Evolutionary conservation across 1,140 invertebrate species (phyloP).

Genomic region (Neodiprion pinetum): DNA sequence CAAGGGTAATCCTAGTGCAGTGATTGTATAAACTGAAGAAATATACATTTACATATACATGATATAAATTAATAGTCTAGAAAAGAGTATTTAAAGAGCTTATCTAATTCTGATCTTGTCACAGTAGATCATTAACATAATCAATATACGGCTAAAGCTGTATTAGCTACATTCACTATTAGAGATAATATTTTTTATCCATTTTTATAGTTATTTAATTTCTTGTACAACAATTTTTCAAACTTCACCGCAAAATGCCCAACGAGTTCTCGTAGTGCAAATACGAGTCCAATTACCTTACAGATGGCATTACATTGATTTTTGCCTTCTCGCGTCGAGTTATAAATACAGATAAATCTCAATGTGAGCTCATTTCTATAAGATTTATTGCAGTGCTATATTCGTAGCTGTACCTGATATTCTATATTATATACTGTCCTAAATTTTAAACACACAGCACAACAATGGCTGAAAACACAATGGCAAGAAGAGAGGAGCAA

Average conservation of each 20-base stretch:
- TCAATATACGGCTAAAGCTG: not conserved
- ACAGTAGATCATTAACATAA: not conserved
- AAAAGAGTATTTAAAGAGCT: conserved; percentile 1
- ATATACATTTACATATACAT: no score
- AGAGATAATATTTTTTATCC: not conserved
- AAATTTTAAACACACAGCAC: conserved; percentile 3
- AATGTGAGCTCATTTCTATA: no score
- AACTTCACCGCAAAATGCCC: not conserved
- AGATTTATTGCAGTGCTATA: not conserved
- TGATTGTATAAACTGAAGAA: no score
- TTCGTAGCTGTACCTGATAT: not conserved
- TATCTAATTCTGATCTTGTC: not conserved
- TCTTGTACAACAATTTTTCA: not conserved
- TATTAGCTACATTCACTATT: conserved; percentile 1
- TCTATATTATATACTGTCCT: not conserved
- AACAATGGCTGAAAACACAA: conserved; percentile 1
- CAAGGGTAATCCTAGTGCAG: no score
- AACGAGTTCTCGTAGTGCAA: no score
- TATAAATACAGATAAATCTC: no score
- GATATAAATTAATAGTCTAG: not conserved
- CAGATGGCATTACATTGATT: no score
- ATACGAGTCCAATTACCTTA: no score
- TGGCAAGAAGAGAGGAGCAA: conserved; percentile 6
- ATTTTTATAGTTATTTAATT: not conserved
- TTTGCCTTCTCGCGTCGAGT: no score